phyloP scores from a whole-genome alignment of 1,140 invertebrate species.

The Euschistus heros region DNA sequence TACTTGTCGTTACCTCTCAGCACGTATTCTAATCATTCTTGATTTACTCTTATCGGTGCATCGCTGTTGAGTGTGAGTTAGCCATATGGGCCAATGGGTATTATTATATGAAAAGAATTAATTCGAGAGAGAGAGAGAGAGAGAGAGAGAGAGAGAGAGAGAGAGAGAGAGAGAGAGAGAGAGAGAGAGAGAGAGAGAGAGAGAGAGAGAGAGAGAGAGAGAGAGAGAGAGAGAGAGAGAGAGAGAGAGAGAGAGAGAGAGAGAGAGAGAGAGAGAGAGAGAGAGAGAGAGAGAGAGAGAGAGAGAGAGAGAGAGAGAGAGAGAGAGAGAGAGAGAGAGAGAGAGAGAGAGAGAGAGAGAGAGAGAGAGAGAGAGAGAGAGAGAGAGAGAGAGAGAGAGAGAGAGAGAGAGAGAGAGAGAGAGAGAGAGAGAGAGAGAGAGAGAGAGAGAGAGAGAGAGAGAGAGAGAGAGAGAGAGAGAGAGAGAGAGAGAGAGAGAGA shows the following conservation, averaged over 20 bases:
- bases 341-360: slow-evolving; percentile 22
- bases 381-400: slow-evolving; percentile 23
- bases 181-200: slow-evolving; percentile 23
- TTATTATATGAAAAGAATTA: slow-evolving; percentile 12
- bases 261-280: slow-evolving; percentile 20
- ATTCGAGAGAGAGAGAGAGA: too few species aligned
- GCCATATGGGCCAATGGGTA: too few species aligned
- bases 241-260: slow-evolving; percentile 6
- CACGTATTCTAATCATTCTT: too few species aligned
- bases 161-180: slow-evolving; percentile 23
- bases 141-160: slow-evolving; percentile 23
- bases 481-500: too few species aligned
- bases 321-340: slow-evolving; percentile 19
- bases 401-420: slow-evolving; percentile 23
- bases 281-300: slow-evolving; percentile 19
- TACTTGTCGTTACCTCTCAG: too few species aligned
- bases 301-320: slow-evolving; percentile 18
- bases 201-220: slow-evolving; percentile 22
- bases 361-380: slow-evolving; percentile 23
- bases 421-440: slow-evolving; percentile 23
- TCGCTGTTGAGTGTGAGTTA: too few species aligned
- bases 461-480: not conserved
- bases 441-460: slow-evolving; percentile 16
- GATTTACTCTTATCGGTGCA: too few species aligned
- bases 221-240: slow-evolving; percentile 15